Evolutionary conservation across 2,113 vertebrate genomes (phyloP), one percentile per base, ranked within the genome.

Genomic region (Oryzias melastigma): DNA sequence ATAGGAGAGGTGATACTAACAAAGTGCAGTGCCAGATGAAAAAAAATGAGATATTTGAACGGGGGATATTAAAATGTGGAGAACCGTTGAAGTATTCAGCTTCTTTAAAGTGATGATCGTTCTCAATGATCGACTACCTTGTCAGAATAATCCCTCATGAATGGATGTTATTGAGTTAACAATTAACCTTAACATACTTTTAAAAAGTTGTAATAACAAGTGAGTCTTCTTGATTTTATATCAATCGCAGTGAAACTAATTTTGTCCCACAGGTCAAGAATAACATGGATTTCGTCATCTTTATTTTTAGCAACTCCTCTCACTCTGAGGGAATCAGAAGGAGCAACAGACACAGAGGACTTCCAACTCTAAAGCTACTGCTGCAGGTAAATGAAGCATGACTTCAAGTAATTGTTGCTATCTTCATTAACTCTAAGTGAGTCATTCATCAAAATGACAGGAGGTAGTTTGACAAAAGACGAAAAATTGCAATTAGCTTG

Each of bases 371-470:
- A 18, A 58, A 46, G 35, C 27, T 46, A n/a, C 61, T 35, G 42
- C 8, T 53, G 18, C 3, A 63, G 42, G 5, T 42, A 18, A 20
- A 25, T 42, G 35, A 66, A 66, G 55, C 48, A 58, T 45, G 13
- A 40, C 43, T 35, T 52, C 24, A 52, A 45, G 41, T 46, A 65
- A 40, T 56, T 56, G 44, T 22, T 65, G 20, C 63, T 65, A 50
- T 57, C 18, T 29, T 51, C 49, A 57, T 66, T 51, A 47, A 47
- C 22, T 57, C 43, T 58, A 24, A 66, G 43, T 29, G 24, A 29
- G 35, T 45, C 16, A 15, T 46, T 45, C 45, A 51, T 58, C 45
- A 58, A 45, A 58, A 52, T 20, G 7, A 52, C 27, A 43, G 17
- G 10, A 56, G 18, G 22, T 56, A 19, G 5, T 35, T 50, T 48